Base-by-base conservation (phyloP, 1,140 invertebrate genomes). In the Cecropterus lyciades region DNA sequence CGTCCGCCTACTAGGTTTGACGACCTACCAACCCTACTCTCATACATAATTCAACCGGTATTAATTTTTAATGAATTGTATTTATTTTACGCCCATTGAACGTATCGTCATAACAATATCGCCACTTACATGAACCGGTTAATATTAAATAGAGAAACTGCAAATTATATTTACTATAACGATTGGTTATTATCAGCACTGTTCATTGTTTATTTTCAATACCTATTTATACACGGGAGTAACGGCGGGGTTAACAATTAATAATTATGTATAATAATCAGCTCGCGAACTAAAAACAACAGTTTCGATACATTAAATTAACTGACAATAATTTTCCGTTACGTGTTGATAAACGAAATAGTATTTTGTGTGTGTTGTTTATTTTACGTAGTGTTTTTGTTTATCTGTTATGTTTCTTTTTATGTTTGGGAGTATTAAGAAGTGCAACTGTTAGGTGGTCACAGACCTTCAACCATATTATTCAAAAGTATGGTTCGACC, bases 241-340 rank as follows among this genome's bases (percentile, higher is more conserved):
- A 17, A n/a, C 37, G 8, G 24, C 2, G 0, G 16, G 45, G 13
- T 46, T 46, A 15, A 24, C 20, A 24, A 17, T 48, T 48, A 20
- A 48, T 48, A 48, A 48, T 48, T 16, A 20, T 48, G 45, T 48
- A 20, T 48, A 48, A 48, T 48, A n/a, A n/a, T n/a, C 8, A 48
- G 16, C 45, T 48, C 8, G 45, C 16, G 45, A 48, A 48, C 45
- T 48, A 20, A 48, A 48, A 48, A 48, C 16, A 48, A 48, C 45
- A 48, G 17, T 48, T 48, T 10, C 15, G 9, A 11, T 40, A n/a
- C 37, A 40, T 9, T 48, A 10, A 11, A 20, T 16, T 20, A 20
- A 48, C 45, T 9, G 16, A 17, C 15, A 20, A 48, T 48, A 17
- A 48, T 20, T 48, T 11, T 2, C 45, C 1, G 45, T 24, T 17